Base-by-base conservation (phyloP, 2,113 vertebrate genomes). In the Leptocoma aspasia region DNA sequence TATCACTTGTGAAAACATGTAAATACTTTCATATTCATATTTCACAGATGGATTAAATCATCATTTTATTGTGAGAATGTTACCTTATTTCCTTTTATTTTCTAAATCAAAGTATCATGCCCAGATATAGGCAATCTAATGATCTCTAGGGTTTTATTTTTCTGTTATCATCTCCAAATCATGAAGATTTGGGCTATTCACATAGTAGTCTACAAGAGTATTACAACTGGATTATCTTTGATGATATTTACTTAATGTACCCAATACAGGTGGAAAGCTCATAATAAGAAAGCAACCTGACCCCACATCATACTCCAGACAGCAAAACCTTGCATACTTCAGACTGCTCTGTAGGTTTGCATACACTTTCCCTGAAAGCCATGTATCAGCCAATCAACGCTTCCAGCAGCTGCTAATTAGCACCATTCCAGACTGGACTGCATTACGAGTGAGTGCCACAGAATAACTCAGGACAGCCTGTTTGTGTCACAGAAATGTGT, bases 331-430 rank as follows among this genome's bases (percentile, higher is more conserved):
- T 80, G n/a, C 61, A 28, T 28, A 50, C 33, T 68, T 84, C n/a
- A 76, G 60, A 70, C 24, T 60, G 53, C 31, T 23, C 24, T 83
- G 49, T 64, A 54, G 11, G 28, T 72, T 93, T 91, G 35, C 64
- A 72, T 28, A 78, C 54, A 63, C 42, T 79, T 83, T 81, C 60
- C 60, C 76, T 63, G 68, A 92, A 78, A 89, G 56, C 30, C 23
- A 12, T 27, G 26, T 69, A 49, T 85, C 2, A 8, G 50, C 56
- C 77, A 82, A 59, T 24, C 5, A 3, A 65, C 64, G 23, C 72
- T 88, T 89, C 93, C 76, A 95, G 64, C 56, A 68, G 39, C 77
- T 73, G 12, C 33, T 91, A 93, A 95, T 95, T 94, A 96, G 59
- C 61, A 54, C 41, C 70, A 4, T 60, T 86, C 45, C 50, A 91